Evolutionary conservation across 2,888 invertebrate species (phyloP), one percentile per base, ranked within the genome.

Genomic region (Cheilosia grossa): DNA sequence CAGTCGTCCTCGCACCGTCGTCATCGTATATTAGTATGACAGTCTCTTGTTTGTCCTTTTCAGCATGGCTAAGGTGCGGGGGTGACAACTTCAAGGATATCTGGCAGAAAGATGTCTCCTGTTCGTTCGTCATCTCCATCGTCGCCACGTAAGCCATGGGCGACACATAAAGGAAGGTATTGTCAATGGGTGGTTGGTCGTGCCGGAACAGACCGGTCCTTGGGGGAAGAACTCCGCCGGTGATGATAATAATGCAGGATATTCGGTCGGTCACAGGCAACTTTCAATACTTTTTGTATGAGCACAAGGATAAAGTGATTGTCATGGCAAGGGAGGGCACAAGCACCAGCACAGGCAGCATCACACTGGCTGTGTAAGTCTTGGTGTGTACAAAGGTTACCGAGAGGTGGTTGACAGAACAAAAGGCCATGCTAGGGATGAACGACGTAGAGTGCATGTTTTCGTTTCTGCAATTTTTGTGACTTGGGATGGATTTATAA

Each of bases 241-340:
- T 86, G 86, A 82, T 82, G 82, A 86, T 86, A 86, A 86, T 86
- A 86, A 86, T 86, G 82, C 86, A 86, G 86, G 86, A 86, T 81
- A 86, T 86, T 86, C 82, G 82, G 86, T 82, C 72, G 85, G 75
- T 85, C 81, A 77, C 67, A 77, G 72, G 77, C 61, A 82, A 73
- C 82, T 82, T 77, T 73, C 77, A 67, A 81, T 77, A 75, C 67
- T 77, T 77, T 53, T 10, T 72, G 54, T 80, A 30, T 58, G 61
- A 61, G 49, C 72, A 67, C 67, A 69, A 81, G 80, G 72, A 81
- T 85, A 66, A 72, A 81, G 75, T 81, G 75, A 85, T 80, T 85
- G 83, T 75, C 70, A 80, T 59, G 69, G 69, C 54, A 79, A 64
- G 82, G 47, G 30, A 56, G 27, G 9, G 37, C 37, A 10, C 33